Conservation (phyloP, 2,113 vertebrate species). For the Crypturellus undulatus region DNA sequence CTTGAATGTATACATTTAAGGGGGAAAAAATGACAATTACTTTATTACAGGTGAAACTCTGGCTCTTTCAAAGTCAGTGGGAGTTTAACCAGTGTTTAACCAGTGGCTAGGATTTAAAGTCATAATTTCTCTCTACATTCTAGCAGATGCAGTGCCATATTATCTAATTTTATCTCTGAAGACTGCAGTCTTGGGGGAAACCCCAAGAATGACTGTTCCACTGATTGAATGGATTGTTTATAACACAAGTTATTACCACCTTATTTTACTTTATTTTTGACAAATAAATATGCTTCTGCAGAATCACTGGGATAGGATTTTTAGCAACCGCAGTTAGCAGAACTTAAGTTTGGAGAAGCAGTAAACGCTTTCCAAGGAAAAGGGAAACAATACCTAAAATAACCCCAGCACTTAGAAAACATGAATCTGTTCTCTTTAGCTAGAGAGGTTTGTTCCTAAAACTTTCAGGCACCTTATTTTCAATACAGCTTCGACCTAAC, state of each 20-base stretch:
- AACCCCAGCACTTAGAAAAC: not conserved
- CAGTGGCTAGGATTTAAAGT: conserved; percentile 17
- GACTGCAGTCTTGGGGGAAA: not conserved
- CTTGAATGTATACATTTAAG: not conserved
- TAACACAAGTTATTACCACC: not conserved
- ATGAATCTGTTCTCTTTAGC: not conserved
- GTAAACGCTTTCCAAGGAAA: conserved; percentile 25
- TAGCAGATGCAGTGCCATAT: not conserved
- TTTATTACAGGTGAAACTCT: not conserved
- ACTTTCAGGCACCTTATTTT: conserved; percentile 4
- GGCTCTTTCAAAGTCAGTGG: not conserved
- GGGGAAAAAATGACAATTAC: not conserved
- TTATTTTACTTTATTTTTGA: not conserved
- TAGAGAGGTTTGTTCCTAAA: not conserved
- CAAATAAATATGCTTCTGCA: not conserved
- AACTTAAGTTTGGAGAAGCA: not conserved
- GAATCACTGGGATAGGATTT: not conserved
- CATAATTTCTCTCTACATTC: not conserved
- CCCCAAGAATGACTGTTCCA: not conserved
- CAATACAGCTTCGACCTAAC: not conserved
- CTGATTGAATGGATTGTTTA: not conserved
- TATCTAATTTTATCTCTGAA: conserved; percentile 8
- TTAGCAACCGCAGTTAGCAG: not conserved
- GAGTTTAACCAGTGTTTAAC: conserved; percentile 6
- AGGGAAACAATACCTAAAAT: not conserved